A percentile compares a stretch with the other conserved stretches of the same genome.
Evolutionary conservation across 2,888 invertebrate species (phyloP).

Genomic region (Macrophya annulata): DNA sequence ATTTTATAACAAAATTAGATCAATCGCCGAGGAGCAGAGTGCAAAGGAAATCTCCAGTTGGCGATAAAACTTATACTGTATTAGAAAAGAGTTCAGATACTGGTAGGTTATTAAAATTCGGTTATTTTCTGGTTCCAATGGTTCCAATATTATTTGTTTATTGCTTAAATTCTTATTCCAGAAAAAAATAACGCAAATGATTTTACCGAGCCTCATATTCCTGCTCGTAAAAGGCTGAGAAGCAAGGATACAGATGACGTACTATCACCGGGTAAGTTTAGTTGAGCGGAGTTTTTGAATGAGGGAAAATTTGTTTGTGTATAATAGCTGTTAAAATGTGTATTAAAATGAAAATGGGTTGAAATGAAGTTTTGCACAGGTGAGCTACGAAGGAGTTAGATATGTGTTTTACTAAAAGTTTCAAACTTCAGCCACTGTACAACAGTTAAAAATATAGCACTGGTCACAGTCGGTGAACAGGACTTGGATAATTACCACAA

Average conservation of each 20-base stretch:
- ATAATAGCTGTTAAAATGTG: neutral
- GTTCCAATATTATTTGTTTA: conserved; percentile 30
- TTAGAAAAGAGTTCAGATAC: conserved; percentile 65
- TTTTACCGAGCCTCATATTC: conserved; percentile 67
- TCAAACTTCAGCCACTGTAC: conserved; percentile 6
- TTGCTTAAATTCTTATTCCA: conserved; percentile 9
- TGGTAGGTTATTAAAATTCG: conserved; percentile 59
- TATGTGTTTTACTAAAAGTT: conserved; percentile 28
- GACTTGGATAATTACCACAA: conserved; percentile 68
- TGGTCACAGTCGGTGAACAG: conserved; percentile 66
- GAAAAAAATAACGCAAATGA: conserved; percentile 59
- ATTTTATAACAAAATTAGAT: conserved; percentile 72
- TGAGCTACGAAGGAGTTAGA: neutral
- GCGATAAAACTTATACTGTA: conserved; percentile 63
- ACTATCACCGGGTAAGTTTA: conserved; percentile 72
- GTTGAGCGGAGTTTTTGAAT: conserved; percentile 35
- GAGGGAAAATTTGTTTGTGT: neutral
- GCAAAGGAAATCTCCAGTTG: conserved; percentile 62
- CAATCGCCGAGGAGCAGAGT: conserved; percentile 71
- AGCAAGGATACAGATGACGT: conserved; percentile 69
- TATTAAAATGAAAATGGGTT: neutral
- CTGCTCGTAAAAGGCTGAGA: conserved; percentile 73
- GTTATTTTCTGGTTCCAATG: neutral
- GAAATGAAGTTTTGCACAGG: neutral
- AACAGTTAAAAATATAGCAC: conserved; percentile 63